These are phyloP conservation scores for Desmodus rotundus DNA, from an alignment of 2,113 vertebrate genomes.

Conservation along the genomic window DNA sequence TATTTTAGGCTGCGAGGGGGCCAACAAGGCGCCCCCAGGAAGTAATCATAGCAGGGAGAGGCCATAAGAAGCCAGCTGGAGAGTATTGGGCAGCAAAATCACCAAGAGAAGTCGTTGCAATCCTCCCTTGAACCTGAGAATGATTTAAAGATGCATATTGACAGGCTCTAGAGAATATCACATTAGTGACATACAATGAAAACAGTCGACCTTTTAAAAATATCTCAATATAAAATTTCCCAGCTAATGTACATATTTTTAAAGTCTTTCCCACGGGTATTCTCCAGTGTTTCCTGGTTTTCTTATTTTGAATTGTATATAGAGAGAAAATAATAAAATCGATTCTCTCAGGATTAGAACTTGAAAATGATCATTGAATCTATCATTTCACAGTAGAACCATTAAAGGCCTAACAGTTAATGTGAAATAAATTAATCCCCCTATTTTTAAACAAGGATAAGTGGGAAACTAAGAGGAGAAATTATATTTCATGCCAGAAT, in stretches of 20 bases:
- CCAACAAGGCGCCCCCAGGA: neutral
- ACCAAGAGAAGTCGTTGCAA: neutral
- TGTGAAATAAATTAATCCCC: conserved; percentile 33
- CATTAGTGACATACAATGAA: neutral
- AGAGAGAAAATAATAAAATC: conserved; percentile 15
- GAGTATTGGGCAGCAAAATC: neutral
- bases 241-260: neutral
- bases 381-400: neutral
- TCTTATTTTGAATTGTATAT: conserved; percentile 39
- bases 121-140: neutral
- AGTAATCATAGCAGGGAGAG: neutral
- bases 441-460: conserved; percentile 5
- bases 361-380: conserved; percentile 4
- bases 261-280: neutral
- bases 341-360: neutral
- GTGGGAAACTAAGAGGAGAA: neutral
- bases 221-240: conserved; percentile 36
- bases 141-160: conserved; percentile 4
- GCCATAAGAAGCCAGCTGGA: neutral
- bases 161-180: neutral
- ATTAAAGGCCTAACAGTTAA: neutral
- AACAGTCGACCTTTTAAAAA: conserved; percentile 45
- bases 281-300: conserved; percentile 12
- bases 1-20: neutral
- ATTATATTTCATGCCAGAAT: neutral